Conservation (phyloP, 2,888 invertebrate species). For the Mythimna lalbum region DNA sequence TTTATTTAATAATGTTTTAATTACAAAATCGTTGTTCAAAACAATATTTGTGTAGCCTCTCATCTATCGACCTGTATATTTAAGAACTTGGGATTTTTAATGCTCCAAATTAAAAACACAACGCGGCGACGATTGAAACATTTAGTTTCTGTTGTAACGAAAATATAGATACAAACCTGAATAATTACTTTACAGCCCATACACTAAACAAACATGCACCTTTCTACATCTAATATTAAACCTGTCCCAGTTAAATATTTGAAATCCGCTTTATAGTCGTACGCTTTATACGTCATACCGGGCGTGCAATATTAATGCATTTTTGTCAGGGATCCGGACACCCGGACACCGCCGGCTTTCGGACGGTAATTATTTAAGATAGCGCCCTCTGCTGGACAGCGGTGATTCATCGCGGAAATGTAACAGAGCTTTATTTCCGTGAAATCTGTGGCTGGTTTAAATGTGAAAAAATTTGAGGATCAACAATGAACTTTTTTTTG, state of each 20-base stretch:
- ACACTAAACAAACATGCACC: constrained; percentile 13
- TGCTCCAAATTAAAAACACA: too few species aligned
- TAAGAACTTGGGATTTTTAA: too few species aligned
- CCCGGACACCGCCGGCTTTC: constrained; percentile 36
- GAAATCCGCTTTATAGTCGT: constrained; percentile 33
- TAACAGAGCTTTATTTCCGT: constrained; percentile 39
- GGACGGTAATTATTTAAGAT: constrained; percentile 64
- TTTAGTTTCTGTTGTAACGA: background rate
- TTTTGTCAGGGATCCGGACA: constrained; percentile 50
- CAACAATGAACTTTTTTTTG: constrained; percentile 23
- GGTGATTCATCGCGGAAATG: constrained; percentile 61
- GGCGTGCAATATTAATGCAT: constrained; percentile 65
- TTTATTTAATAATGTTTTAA: background rate
- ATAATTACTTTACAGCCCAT: constrained; percentile 3
- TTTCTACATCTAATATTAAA: constrained; percentile 24
- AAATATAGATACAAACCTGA: background rate
- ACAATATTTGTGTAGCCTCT: background rate
- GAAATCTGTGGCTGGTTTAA: constrained; percentile 23
- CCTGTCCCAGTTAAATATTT: constrained; percentile 40
- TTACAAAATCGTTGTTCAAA: background rate
- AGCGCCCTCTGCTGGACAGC: constrained; percentile 58
- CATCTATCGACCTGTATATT: background rate
- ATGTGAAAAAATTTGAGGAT: constrained; percentile 18
- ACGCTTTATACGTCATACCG: constrained; percentile 41
- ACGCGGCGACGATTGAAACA: background rate